Evolutionary conservation across 2,113 vertebrate genomes (phyloP).

Genomic region (Aspiorhynchus laticeps): DNA sequence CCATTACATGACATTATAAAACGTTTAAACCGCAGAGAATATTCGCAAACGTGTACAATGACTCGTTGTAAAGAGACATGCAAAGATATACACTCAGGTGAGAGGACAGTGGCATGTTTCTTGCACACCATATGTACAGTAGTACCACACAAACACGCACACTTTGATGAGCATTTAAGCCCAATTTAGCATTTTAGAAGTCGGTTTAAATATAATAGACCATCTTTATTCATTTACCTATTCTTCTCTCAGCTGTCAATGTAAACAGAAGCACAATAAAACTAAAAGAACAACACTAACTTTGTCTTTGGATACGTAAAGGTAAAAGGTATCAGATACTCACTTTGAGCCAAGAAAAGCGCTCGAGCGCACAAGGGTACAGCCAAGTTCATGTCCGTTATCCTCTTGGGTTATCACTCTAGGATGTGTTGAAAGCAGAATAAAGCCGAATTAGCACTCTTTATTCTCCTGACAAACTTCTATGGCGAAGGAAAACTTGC

Average conservation of each 20-base stretch:
- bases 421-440: background rate
- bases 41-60: background rate
- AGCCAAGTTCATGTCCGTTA: slow-evolving; percentile 30
- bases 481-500: slow-evolving; percentile 6
- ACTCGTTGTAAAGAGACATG: background rate
- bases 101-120: background rate
- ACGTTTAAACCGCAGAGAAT: background rate
- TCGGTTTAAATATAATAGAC: background rate
- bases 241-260: background rate
- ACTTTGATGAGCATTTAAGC: background rate
- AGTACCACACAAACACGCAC: background rate
- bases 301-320: background rate
- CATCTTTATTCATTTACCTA: background rate
- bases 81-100: slow-evolving; percentile 16
- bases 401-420: background rate
- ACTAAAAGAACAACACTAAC: background rate
- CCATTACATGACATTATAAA: slow-evolving; percentile 25
- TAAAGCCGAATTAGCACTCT: background rate
- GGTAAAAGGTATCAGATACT: slow-evolving; percentile 36
- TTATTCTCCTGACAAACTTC: background rate
- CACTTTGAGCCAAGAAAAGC: slow-evolving; percentile 48
- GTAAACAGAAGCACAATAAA: background rate
- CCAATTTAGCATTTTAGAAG: background rate
- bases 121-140: background rate
- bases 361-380: background rate